phyloP scores from a whole-genome alignment of 2,888 invertebrate species.

The Ornithoptera priamus region DNA sequence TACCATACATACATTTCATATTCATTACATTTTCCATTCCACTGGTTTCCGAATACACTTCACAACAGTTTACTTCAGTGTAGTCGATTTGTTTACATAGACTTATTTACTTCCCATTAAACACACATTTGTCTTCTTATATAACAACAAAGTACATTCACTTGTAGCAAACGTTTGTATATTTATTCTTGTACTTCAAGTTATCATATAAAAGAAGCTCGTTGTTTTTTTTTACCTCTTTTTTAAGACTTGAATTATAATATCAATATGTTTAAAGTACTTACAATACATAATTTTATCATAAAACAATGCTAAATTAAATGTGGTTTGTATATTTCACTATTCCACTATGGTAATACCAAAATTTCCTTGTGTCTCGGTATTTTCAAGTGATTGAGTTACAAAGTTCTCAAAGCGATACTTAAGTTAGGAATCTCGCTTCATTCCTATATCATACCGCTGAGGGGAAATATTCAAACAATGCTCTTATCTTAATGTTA shows the following conservation, averaged over 20 bases:
- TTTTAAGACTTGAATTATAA: too few relatives aligned
- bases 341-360: background rate
- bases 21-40: background rate
- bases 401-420: slow-evolving; percentile 14
- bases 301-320: background rate
- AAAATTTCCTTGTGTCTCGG: background rate
- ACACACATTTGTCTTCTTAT: background rate
- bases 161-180: background rate
- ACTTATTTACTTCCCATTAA: background rate
- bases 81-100: background rate
- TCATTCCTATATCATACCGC: background rate
- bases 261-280: too few relatives aligned
- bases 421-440: background rate
- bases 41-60: background rate
- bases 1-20: background rate
- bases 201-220: too few relatives aligned
- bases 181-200: too few relatives aligned
- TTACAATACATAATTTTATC: background rate
- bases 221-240: too few relatives aligned
- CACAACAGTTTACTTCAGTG: background rate
- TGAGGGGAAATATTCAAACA: background rate
- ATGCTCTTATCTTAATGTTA: background rate
- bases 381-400: slow-evolving; percentile 11
- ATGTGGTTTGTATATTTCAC: background rate
- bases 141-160: background rate